Conservation (phyloP, 2,113 vertebrate genomes). For the Chloropsis cyanopogon region DNA sequence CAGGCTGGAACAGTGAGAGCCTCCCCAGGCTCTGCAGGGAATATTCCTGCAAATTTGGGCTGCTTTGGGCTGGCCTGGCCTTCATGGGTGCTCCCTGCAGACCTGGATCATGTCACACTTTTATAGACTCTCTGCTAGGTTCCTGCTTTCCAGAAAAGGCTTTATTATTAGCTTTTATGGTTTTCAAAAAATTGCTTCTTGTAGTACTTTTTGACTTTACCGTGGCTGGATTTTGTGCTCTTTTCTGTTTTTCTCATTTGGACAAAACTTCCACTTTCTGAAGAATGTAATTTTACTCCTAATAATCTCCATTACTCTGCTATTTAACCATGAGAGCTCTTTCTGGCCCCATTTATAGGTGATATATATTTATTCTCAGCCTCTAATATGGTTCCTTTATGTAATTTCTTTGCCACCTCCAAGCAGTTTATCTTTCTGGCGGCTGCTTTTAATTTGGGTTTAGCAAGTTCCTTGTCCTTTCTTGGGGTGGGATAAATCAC, state of each 20-base stretch:
- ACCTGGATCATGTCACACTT: neutral
- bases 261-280: neutral
- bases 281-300: neutral
- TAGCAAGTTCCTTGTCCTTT: neutral
- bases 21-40: neutral
- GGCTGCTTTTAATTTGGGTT: neutral
- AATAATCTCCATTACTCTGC: neutral
- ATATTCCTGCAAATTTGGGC: neutral
- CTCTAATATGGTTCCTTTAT: neutral
- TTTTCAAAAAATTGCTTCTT: neutral
- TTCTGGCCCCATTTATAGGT: neutral
- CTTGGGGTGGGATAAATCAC: neutral
- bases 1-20: neutral
- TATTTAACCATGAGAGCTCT: neutral
- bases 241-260: neutral
- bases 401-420: conserved; percentile 6
- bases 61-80: neutral
- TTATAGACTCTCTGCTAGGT: neutral
- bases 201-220: neutral
- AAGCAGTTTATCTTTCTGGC: conserved; percentile 9
- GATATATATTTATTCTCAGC: conserved; percentile 4
- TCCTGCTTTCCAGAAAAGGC: neutral
- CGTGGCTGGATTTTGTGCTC: neutral
- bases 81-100: neutral
- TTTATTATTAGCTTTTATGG: neutral